A percentile compares a stretch with the other conserved stretches of the same genome.
Evolutionary conservation across 2,113 vertebrate species (phyloP).

Genomic region (Poeciliopsis prolifica): DNA sequence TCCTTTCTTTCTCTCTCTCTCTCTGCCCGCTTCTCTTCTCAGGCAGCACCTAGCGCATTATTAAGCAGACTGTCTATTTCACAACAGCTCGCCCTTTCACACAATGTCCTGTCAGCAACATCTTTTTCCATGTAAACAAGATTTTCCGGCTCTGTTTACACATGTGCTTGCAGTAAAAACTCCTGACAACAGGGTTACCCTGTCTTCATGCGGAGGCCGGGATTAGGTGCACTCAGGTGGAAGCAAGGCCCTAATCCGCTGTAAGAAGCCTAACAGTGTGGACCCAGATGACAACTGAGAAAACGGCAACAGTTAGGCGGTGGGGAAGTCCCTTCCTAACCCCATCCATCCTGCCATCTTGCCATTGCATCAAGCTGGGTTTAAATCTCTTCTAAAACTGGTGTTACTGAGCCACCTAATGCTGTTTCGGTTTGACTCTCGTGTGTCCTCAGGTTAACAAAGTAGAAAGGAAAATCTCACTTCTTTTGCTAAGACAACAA

Average conservation of each 20-base stretch:
- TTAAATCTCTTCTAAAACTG: conserved; percentile 12
- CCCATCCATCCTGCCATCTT: background rate
- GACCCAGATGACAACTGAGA: conserved; percentile 27
- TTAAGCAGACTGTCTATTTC: conserved; percentile 8
- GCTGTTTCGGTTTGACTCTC: background rate
- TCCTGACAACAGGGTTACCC: conserved; percentile 38
- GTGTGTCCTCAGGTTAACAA: background rate
- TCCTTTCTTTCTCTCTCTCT: too few relatives aligned
- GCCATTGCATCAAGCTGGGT: background rate
- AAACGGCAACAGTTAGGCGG: conserved; percentile 8
- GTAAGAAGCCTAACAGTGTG: conserved; percentile 35
- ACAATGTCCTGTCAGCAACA: conserved; percentile 19
- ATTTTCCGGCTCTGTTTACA: conserved; percentile 32
- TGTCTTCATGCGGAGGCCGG: conserved; percentile 48
- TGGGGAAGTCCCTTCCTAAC: conserved; percentile 65
- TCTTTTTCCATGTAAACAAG: conserved; percentile 7
- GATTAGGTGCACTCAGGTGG: conserved; percentile 41
- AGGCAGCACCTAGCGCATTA: background rate
- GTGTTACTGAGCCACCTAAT: background rate
- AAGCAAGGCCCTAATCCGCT: conserved; percentile 50
- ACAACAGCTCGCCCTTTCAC: conserved; percentile 50
- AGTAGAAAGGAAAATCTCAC: background rate
- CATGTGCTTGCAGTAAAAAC: conserved; percentile 22
- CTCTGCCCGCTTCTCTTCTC: conserved; percentile 3
- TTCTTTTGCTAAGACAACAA: background rate